Base-by-base conservation (phyloP, 2,888 invertebrate genomes). In the Rotaria magnacalcarata region DNA sequence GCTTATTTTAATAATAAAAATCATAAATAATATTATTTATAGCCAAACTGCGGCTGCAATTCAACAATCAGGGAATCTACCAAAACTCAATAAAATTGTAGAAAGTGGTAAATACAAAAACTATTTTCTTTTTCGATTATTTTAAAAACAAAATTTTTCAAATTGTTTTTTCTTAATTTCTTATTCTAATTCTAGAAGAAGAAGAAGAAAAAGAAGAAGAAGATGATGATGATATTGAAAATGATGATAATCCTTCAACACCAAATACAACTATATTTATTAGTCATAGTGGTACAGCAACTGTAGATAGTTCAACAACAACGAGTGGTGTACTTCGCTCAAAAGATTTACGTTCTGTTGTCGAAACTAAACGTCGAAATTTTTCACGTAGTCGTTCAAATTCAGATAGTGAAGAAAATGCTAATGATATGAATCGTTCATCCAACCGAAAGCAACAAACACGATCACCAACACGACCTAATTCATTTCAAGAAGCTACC, bases 81-180 rank as follows among this genome's bases (percentile, higher is more conserved):
- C 80, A 14, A 80, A 80, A 47, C 80, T 80, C 7, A 80, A 80
- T 47, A 80, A 80, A 80, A 80, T 80, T n/a, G 47, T 80, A n/a
- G 80, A 80, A 80, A 80, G 80, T 47, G 80, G 80, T 80, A 80
- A n/a, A n/a, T 47, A 47, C 50, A 50, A 11, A 50, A 50, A 50
- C 50, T 34, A 34, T 34, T 34, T 34, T 34, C 34, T 34, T 34
- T 34, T 34, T 34, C 34, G 34, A 34, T 34, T 34, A 34, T 34
- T 34, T 34, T 34, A 34, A 50, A 8, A 50, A 4, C 50, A 50
- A 50, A 11, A 50, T 14, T 50, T 50, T 50, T 8, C 8, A 47
- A 47, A 52, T 16, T 52, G 1, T 52, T 52, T 16, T 52, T 16
- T 14, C 16, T 52, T 52, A 8, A 16, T 52, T 52, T 14, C 52